Conservation (phyloP, 2,113 vertebrate genomes). For the Chauna torquata region DNA sequence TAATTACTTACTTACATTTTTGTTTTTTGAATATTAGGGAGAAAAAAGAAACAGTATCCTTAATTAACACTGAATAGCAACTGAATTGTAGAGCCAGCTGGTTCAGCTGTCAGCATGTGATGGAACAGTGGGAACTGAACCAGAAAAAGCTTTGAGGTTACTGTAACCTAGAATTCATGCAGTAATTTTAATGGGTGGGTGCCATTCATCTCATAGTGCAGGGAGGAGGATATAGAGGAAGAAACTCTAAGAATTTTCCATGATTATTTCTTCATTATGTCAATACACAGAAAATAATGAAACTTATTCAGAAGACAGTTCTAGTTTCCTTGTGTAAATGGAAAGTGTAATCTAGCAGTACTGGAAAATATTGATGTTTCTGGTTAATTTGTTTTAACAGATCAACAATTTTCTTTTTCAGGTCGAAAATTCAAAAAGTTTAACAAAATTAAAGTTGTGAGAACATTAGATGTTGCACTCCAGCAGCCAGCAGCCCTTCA, state of each 20-base stretch:
- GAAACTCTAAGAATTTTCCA: slow-evolving; percentile 44
- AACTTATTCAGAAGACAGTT: not conserved
- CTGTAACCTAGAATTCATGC: slow-evolving; percentile 55
- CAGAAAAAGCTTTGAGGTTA: slow-evolving; percentile 57
- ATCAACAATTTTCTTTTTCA: slow-evolving; percentile 59
- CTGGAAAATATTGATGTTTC: not conserved
- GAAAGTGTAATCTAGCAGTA: not conserved
- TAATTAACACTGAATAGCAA: slow-evolving; percentile 12
- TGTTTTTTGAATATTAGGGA: not conserved
- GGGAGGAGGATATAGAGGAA: not conserved
- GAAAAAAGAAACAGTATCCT: not conserved
- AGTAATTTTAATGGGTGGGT: slow-evolving; percentile 40
- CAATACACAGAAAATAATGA: not conserved
- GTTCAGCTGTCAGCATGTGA: not conserved
- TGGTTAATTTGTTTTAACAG: not conserved
- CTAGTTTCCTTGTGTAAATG: not conserved
- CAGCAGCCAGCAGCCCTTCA: slow-evolving; percentile 79
- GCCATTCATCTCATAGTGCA: not conserved
- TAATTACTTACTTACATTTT: not conserved
- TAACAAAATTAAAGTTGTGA: slow-evolving; percentile 87
- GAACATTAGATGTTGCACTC: slow-evolving; percentile 83
- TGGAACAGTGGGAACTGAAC: slow-evolving; percentile 29
- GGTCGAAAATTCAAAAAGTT: slow-evolving; percentile 96
- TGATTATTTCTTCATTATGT: not conserved
- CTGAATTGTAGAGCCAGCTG: slow-evolving; percentile 22